Conservation (phyloP, 2,888 invertebrate genomes). For the Allacma fusca region DNA sequence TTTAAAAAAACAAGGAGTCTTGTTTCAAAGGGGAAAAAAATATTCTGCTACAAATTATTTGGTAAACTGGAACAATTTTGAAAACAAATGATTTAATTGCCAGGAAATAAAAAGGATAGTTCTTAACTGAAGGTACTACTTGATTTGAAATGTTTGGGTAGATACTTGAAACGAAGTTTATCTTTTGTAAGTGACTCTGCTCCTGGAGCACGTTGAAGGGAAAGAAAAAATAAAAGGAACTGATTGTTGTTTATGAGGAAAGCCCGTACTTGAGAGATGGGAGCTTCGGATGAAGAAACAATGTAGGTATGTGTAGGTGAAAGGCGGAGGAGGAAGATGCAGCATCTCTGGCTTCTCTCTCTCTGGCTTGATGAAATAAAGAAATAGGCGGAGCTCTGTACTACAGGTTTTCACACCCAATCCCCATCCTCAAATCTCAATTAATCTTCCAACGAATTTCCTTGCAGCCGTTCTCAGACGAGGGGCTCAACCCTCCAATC, state of each 20-base stretch:
- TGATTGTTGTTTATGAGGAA: background rate
- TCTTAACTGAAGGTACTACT: too few relatives aligned
- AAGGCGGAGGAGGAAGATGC: slow-evolving; percentile 16
- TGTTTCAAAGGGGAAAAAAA: too few relatives aligned
- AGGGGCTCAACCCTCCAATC: background rate
- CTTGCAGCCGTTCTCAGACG: background rate
- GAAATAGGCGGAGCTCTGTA: background rate
- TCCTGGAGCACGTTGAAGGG: too few relatives aligned
- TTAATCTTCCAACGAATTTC: slow-evolving; percentile 12
- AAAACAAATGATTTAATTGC: too few relatives aligned
- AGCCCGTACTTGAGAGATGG: background rate
- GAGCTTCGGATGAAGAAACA: background rate
- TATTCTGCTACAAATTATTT: too few relatives aligned
- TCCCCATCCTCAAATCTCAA: slow-evolving; percentile 6
- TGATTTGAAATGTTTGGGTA: too few relatives aligned
- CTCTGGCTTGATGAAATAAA: slow-evolving; percentile 4
- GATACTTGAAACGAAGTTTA: too few relatives aligned
- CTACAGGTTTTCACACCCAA: background rate
- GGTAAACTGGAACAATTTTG: too few relatives aligned
- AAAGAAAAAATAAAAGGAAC: slow-evolving; percentile 5
- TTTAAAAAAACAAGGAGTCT: too few relatives aligned
- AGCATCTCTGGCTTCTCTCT: slow-evolving; percentile 4
- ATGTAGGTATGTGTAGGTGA: background rate
- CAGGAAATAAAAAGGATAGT: too few relatives aligned
- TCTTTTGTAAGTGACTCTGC: too few relatives aligned